These are phyloP conservation scores for Aplysina aerophoba DNA, from an alignment of 37 sponge, comb jelly and placozoan genomes.

Conservation along the genomic window DNA sequence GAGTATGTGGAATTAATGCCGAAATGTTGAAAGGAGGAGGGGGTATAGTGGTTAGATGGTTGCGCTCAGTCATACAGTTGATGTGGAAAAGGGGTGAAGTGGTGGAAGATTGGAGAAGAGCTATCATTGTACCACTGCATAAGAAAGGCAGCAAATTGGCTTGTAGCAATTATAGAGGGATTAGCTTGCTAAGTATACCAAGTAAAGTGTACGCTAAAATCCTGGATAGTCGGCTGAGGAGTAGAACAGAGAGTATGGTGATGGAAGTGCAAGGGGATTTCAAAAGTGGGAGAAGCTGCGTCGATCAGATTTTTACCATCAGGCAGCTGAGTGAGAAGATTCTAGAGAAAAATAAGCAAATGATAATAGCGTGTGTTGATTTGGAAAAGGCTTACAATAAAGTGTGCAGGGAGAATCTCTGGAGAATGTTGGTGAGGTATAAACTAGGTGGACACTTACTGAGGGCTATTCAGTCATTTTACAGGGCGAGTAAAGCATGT, in stretches of 20 bases:
- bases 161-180: conserved; percentile 1
- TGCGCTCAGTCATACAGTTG: conserved; percentile 4
- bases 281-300: conserved; percentile 14
- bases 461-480: neutral
- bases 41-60: neutral
- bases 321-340: conserved; percentile 4
- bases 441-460: conserved; percentile 16
- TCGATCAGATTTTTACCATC: conserved; percentile 3
- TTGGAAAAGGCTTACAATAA: conserved; percentile 12
- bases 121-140: conserved; percentile 20
- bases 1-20: conserved; percentile 5
- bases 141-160: conserved; percentile 22
- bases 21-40: conserved; percentile 19
- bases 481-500: conserved; percentile 7
- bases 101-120: conserved; percentile 23
- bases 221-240: conserved; percentile 7
- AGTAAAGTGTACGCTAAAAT: neutral
- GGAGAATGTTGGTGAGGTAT: conserved; percentile 25
- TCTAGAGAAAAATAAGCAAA: conserved; percentile 12
- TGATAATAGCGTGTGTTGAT: conserved; percentile 16
- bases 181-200: conserved; percentile 15
- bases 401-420: neutral
- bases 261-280: conserved; percentile 16
- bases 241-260: conserved; percentile 15
- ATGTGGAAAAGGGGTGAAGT: conserved; percentile 18